These are phyloP conservation scores for Antheraea pernyi DNA, from an alignment of 1,140 invertebrate genomes.

Conservation along the genomic window DNA sequence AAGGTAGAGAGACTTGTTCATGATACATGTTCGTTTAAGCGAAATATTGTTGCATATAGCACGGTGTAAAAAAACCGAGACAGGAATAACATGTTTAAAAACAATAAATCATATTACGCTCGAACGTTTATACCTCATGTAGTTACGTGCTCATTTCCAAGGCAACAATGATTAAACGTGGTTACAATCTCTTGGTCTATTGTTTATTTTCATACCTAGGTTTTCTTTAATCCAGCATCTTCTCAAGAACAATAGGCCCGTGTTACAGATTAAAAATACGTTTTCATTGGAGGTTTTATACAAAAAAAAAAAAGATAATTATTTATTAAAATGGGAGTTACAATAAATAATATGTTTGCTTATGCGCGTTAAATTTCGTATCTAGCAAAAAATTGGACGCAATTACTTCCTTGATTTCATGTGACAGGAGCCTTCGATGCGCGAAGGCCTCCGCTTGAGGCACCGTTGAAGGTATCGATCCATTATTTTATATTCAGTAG, in stretches of 20 bases:
- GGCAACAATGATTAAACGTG: constrained; percentile 2
- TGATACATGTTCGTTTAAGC: background rate
- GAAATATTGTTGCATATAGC: background rate
- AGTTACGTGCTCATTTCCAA: constrained; percentile 4
- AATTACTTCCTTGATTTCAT: constrained; percentile 8
- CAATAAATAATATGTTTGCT: background rate
- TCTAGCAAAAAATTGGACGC: constrained; percentile 8
- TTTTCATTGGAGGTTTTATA: background rate
- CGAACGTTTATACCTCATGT: constrained; percentile 2
- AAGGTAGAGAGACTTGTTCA: background rate
- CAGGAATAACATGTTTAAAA: constrained; percentile 1
- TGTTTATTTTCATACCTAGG: constrained; percentile 12
- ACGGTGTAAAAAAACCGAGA: background rate
- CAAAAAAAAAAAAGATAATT: background rate
- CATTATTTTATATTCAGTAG: constrained; percentile 40
- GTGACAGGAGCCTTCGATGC: background rate
- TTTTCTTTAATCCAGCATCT: background rate
- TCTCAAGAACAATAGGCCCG: constrained; percentile 10
- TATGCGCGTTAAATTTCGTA: background rate
- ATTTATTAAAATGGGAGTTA: background rate
- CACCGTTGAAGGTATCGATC: constrained; percentile 27
- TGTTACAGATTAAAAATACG: constrained; percentile 7
- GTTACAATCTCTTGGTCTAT: constrained; percentile 10
- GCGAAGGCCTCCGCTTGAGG: constrained; percentile 6
- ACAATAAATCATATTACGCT: constrained; percentile 1